Evolutionary conservation across 2,888 invertebrate genomes (phyloP).

Genomic region (Loripinus fragilis): DNA sequence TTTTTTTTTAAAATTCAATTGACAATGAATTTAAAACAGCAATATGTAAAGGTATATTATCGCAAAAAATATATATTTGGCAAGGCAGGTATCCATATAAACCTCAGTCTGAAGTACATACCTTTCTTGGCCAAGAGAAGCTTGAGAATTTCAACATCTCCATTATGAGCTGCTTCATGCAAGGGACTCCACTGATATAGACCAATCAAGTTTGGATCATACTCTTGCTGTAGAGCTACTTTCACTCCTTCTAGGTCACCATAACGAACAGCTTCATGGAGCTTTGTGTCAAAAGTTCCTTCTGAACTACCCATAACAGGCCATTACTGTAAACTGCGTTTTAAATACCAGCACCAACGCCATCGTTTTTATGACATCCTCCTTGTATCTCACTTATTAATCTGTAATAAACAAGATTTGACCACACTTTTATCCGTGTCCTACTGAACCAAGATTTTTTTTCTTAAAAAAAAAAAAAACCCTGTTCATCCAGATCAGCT

Average conservation of each 20-base stretch:
- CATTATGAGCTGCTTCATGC: conserved; percentile 79
- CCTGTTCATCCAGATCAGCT: no score
- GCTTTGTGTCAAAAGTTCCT: conserved; percentile 73
- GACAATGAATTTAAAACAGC: no score
- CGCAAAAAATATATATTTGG: no score
- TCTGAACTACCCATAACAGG: conserved; percentile 63
- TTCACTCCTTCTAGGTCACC: conserved; percentile 72
- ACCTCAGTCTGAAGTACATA: conserved; percentile 28
- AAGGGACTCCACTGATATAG: conserved; percentile 79
- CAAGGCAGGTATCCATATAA: background rate
- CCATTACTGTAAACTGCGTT: conserved; percentile 8
- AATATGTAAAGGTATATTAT: no score
- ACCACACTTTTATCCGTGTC: no score
- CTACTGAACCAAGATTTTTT: no score
- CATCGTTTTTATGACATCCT: no score
- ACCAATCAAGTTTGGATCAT: conserved; percentile 79
- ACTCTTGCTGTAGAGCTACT: conserved; percentile 70
- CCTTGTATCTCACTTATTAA: no score
- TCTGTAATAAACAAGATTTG: no score
- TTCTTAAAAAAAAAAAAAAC: no score
- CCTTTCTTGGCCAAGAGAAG: conserved; percentile 75
- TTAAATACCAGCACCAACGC: no score
- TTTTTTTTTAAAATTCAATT: no score
- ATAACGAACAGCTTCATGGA: conserved; percentile 79
- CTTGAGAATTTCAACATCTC: conserved; percentile 74